phyloP scores from a whole-genome alignment of 2,888 invertebrate genomes.

The Chorisops tibialis region DNA sequence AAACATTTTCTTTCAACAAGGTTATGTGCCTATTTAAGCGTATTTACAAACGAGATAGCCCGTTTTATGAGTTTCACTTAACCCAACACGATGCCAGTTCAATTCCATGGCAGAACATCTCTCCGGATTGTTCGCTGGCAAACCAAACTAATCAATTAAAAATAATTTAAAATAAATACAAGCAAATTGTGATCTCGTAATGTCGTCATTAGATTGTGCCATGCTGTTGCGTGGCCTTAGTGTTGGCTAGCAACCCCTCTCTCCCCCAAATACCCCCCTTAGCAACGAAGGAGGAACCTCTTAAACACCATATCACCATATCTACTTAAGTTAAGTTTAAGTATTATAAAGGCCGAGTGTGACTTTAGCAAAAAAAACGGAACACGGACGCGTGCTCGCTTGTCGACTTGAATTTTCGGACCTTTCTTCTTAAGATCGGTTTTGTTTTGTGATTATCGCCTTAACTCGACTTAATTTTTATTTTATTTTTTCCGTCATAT shows the following conservation, averaged over 20 bases:
- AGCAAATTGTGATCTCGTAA: constrained; percentile 34
- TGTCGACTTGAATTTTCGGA: too few species aligned
- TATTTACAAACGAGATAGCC: constrained; percentile 11
- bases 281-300: constrained; percentile 11
- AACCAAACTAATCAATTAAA: constrained; percentile 35
- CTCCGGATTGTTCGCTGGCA: constrained; percentile 18
- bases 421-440: too few species aligned
- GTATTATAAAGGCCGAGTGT: constrained; percentile 6
- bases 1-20: constrained; percentile 2
- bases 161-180: constrained; percentile 35
- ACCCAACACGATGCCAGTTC: constrained; percentile 18
- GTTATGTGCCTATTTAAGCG: constrained; percentile 19
- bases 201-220: constrained; percentile 34
- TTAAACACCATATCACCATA: constrained; percentile 29
- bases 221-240: too few species aligned
- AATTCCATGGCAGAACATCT: background rate
- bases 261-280: background rate
- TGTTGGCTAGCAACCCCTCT: too few species aligned
- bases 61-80: constrained; percentile 18
- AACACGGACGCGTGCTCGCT: constrained; percentile 22
- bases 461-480: too few species aligned
- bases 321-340: constrained; percentile 13
- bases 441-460: background rate
- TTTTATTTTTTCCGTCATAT: too few species aligned
- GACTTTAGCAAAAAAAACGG: constrained; percentile 13